These are phyloP conservation scores for Sphecodes monilicornis DNA, from an alignment of 2,888 invertebrate genomes.

Conservation along the genomic window DNA sequence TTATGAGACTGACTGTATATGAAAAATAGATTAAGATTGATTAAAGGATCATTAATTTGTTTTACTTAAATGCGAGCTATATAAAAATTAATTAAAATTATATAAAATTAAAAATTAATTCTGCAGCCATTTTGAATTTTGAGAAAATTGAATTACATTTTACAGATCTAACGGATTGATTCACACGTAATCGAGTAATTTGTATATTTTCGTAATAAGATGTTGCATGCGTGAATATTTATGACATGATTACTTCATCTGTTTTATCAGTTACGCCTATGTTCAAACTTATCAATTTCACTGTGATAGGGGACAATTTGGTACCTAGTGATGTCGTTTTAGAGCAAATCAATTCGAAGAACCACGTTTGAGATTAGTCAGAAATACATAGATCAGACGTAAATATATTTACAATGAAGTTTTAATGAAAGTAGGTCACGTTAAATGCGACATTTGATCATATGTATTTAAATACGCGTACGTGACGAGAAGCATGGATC, in stretches of 20 bases:
- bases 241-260: not conserved
- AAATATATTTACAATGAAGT: slow-evolving; percentile 37
- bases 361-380: slow-evolving; percentile 9
- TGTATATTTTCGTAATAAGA: not conserved
- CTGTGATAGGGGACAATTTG: slow-evolving; percentile 1
- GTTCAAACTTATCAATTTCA: slow-evolving; percentile 26
- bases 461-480: slow-evolving; percentile 39
- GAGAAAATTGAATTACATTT: not conserved
- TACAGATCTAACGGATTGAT: not conserved
- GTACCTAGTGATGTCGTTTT: slow-evolving; percentile 14
- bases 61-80: not conserved
- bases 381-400: slow-evolving; percentile 11
- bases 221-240: not conserved
- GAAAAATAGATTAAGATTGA: not conserved
- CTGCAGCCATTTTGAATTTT: not conserved
- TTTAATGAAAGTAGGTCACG: slow-evolving; percentile 41
- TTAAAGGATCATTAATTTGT: not conserved
- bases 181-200: not conserved
- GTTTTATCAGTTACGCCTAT: slow-evolving; percentile 25
- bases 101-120: not conserved
- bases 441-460: slow-evolving; percentile 1
- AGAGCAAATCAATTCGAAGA: not conserved
- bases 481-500: slow-evolving; percentile 66
- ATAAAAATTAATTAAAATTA: not conserved
- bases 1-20: too few relatives aligned